Conservation (phyloP, 1,140 invertebrate genomes). For the Anadara kagoshimensis region DNA sequence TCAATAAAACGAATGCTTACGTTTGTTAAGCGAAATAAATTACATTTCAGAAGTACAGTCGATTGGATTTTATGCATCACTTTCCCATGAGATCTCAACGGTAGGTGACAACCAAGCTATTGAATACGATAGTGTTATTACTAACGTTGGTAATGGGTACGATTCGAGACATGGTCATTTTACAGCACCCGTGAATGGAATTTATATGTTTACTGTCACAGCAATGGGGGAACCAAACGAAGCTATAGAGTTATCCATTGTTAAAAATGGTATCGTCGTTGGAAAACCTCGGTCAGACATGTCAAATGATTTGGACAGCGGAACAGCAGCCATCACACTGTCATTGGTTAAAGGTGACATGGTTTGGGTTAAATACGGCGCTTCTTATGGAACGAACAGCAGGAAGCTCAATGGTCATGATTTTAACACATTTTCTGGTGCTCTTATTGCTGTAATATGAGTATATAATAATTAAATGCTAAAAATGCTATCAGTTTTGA, state of each 20-base stretch:
- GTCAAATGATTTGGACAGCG: not conserved
- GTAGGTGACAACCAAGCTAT: conserved; percentile 6
- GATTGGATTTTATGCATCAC: too few species aligned
- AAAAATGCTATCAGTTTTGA: too few species aligned
- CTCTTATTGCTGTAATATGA: too few species aligned
- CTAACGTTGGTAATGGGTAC: conserved; percentile 12
- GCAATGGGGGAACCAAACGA: not conserved
- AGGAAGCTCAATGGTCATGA: too few species aligned
- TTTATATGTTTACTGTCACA: conserved; percentile 4
- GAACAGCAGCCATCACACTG: not conserved
- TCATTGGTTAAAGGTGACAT: conserved; percentile 4
- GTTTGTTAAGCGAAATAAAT: too few species aligned
- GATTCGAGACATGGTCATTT: conserved; percentile 14
- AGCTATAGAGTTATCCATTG: not conserved
- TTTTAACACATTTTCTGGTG: too few species aligned
- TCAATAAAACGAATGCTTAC: too few species aligned
- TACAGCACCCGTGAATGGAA: conserved; percentile 2
- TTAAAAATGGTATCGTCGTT: conserved; percentile 2
- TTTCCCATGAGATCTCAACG: too few species aligned
- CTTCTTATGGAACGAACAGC: too few species aligned
- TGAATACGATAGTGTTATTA: conserved; percentile 13
- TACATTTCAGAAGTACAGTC: too few species aligned
- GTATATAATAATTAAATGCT: too few species aligned
- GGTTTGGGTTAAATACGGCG: conserved; percentile 3
- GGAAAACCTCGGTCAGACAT: not conserved